These are phyloP conservation scores for Plestiodon gilberti DNA, from an alignment of 2,113 vertebrate species.

Conservation along the genomic window DNA sequence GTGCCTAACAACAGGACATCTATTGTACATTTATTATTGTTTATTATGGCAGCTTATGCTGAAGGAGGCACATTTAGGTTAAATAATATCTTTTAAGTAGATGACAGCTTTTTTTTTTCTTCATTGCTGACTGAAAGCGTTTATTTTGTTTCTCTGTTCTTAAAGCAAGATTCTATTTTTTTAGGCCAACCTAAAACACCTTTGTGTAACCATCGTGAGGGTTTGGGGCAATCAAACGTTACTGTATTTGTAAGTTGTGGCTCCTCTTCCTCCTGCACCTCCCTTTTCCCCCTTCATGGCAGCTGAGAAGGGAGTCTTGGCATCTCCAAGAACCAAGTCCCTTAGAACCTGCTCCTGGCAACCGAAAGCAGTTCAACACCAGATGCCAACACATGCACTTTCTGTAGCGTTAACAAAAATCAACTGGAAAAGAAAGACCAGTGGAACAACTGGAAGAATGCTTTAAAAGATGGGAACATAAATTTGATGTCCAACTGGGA, in stretches of 20 bases:
- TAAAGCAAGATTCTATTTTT: neutral
- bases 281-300: neutral
- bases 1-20: neutral
- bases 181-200: neutral
- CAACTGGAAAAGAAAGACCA: too few species aligned
- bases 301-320: neutral
- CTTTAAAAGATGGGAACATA: too few species aligned
- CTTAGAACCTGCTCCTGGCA: too few species aligned
- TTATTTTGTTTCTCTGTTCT: neutral
- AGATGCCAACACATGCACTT: neutral
- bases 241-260: neutral
- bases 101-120: neutral
- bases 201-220: neutral
- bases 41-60: neutral
- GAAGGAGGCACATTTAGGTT: neutral
- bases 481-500: too few species aligned
- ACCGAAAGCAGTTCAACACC: neutral
- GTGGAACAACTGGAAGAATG: too few species aligned
- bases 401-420: too few species aligned
- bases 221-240: neutral
- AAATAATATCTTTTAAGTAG: neutral
- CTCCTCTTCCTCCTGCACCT: neutral
- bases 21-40: neutral
- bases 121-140: neutral
- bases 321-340: neutral